Evolutionary conservation across 1,140 invertebrate species (phyloP).

Genomic region (Dendroctonus ponderosae): DNA sequence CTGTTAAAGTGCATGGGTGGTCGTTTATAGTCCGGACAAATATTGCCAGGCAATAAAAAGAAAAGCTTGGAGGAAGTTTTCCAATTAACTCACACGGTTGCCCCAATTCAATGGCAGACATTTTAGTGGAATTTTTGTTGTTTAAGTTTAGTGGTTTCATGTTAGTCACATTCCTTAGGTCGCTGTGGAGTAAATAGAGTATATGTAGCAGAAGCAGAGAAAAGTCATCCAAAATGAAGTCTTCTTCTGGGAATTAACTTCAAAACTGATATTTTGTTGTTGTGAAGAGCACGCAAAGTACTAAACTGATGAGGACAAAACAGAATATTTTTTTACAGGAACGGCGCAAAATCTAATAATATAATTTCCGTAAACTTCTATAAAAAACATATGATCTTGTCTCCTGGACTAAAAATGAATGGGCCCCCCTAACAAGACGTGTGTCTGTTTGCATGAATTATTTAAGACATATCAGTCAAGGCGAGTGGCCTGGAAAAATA

Average conservation of each 20-base stretch:
- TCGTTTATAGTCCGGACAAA: conserved; percentile 15
- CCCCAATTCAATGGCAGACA: no score
- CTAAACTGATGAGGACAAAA: no score
- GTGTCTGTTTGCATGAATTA: conserved; percentile 26
- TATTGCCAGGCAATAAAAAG: neutral
- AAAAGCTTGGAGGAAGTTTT: no score
- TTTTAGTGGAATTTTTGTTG: no score
- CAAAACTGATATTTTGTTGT: neutral
- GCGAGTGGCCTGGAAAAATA: conserved; percentile 24
- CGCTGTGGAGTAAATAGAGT: no score
- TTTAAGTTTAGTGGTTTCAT: no score
- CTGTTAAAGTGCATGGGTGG: conserved; percentile 3
- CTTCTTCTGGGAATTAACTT: neutral
- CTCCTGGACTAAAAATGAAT: conserved; percentile 3
- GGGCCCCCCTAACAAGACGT: conserved; percentile 18
- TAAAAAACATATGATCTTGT: neutral
- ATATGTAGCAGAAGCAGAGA: no score
- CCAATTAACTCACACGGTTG: no score
- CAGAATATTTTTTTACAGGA: no score
- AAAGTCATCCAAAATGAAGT: neutral
- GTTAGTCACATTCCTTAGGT: no score
- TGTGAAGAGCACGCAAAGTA: neutral
- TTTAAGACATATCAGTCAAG: conserved; percentile 13
- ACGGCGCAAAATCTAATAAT: no score
- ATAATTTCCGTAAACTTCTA: no score